Percentiles rank a stretch among this genome's conserved stretches.
Evolutionary conservation across 64 coral and sea anemone species (phyloP).

Genomic region (Platygyra sinensis): DNA sequence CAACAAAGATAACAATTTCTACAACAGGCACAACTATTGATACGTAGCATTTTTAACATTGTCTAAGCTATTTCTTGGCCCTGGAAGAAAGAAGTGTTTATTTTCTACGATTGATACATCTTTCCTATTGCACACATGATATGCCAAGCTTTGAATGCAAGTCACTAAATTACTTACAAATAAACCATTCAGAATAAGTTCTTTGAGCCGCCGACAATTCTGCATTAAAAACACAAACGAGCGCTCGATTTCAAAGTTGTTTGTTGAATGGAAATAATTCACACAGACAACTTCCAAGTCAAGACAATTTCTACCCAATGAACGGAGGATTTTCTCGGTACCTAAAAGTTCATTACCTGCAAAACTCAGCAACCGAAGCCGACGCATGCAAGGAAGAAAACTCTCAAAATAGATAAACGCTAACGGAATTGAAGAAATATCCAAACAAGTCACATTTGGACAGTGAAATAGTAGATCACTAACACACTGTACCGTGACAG

Average conservation of each 20-base stretch:
- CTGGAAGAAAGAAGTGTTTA: constrained; percentile 59
- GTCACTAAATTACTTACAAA: constrained; percentile 59
- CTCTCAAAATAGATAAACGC: constrained; percentile 66
- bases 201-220: constrained; percentile 44
- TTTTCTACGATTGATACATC: constrained; percentile 56
- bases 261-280: constrained; percentile 67
- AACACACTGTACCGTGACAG: constrained; percentile 62
- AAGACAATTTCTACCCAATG: constrained; percentile 43
- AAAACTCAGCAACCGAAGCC: constrained; percentile 53
- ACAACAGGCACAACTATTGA: not conserved
- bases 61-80: constrained; percentile 36
- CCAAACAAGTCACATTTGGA: constrained; percentile 58
- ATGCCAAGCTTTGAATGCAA: constrained; percentile 49
- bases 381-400: constrained; percentile 58
- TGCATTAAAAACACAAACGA: constrained; percentile 51
- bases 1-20: no score
- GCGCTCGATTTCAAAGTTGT: constrained; percentile 60
- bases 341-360: constrained; percentile 77
- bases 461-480: constrained; percentile 67
- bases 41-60: constrained; percentile 35
- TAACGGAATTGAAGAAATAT: constrained; percentile 73
- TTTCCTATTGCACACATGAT: constrained; percentile 22
- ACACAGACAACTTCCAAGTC: constrained; percentile 45
- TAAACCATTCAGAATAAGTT: constrained; percentile 63
- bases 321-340: constrained; percentile 58